Percentiles rank a stretch among this genome's conserved stretches.
Conservation (phyloP, 2,888 invertebrate genomes). For the Luperina nickerlii region DNA sequence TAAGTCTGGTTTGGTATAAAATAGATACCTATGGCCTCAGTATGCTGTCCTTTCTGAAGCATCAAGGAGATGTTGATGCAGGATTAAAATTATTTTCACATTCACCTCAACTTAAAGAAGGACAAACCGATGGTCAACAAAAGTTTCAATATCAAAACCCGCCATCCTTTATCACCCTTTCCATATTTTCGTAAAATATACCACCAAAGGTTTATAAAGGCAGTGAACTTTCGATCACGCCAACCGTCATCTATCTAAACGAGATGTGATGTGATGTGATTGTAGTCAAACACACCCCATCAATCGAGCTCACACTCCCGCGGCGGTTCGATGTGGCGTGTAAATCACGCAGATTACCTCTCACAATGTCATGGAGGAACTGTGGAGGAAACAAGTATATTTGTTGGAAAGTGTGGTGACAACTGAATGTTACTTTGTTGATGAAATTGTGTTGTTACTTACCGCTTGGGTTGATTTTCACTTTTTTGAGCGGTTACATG, state of each 20-base stretch:
- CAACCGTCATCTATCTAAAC: slow-evolving; percentile 61
- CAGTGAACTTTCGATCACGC: slow-evolving; percentile 44
- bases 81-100: not conserved
- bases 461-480: slow-evolving; percentile 14
- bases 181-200: slow-evolving; percentile 38
- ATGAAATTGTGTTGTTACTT: slow-evolving; percentile 2
- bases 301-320: slow-evolving; percentile 56
- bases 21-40: not conserved
- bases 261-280: slow-evolving; percentile 66
- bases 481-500: not conserved
- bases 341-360: slow-evolving; percentile 65
- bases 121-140: not conserved
- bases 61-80: not conserved
- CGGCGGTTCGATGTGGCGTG: slow-evolving; percentile 55
- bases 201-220: slow-evolving; percentile 48
- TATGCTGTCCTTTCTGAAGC: not conserved
- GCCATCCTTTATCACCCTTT: slow-evolving; percentile 3
- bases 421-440: slow-evolving; percentile 13
- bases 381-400: slow-evolving; percentile 34
- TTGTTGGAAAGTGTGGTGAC: slow-evolving; percentile 23
- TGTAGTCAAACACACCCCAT: slow-evolving; percentile 62
- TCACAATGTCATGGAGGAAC: slow-evolving; percentile 46
- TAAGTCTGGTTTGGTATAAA: no score
- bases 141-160: not conserved
- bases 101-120: not conserved